These are phyloP conservation scores for rat (Rattus norvegicus) DNA, from an alignment of 2,113 vertebrate genomes.

Conservation along the genomic window GRCr8 NC_086024.1:22077501-22078000, in stretches of 20 bases:
- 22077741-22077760: not conserved
- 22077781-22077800: conserved; percentile 35
- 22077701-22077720: not conserved
- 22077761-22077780: not conserved
- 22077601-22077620: not conserved
- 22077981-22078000: too few species aligned
- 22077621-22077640: not conserved
- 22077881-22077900: too few species aligned
- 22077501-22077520: not conserved
- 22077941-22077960: too few species aligned
- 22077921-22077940: too few species aligned
- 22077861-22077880: conserved; percentile 47
- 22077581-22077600: not conserved
- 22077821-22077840: conserved; percentile 35
- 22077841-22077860: conserved; percentile 57
- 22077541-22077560: not conserved
- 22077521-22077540: not conserved
- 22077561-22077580: not conserved
- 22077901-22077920: too few species aligned
- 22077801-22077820: conserved; percentile 39
- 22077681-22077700: not conserved
- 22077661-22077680: not conserved
- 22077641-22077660: not conserved
- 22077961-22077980: too few species aligned
- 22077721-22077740: conserved; percentile 10